Evolutionary conservation across 1,140 invertebrate species (phyloP).

Genomic region (Drosophila ohnishii): DNA sequence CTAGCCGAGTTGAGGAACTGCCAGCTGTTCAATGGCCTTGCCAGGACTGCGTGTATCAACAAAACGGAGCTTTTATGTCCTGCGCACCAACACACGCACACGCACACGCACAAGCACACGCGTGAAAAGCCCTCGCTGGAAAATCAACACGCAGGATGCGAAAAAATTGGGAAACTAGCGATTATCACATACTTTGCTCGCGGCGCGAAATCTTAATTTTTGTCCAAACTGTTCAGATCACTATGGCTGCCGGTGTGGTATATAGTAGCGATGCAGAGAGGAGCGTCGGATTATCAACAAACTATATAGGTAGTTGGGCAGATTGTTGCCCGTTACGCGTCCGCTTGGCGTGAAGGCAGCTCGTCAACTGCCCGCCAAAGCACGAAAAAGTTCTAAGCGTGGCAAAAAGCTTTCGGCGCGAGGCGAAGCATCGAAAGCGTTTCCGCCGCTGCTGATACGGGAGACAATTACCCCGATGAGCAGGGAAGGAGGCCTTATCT

Average conservation of each 20-base stretch:
- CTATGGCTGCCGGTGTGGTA: conserved; percentile 13
- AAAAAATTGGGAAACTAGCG: background rate
- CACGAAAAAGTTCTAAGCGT: conserved; percentile 72
- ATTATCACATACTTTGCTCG: conserved; percentile 66
- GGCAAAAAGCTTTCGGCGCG: conserved; percentile 37
- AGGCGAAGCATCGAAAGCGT: conserved; percentile 43
- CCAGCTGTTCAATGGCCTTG: conserved; percentile 70
- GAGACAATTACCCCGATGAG: background rate
- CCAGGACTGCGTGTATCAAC: conserved; percentile 47
- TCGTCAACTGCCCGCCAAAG: conserved; percentile 71
- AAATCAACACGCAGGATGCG: conserved; percentile 21
- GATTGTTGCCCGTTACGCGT: conserved; percentile 54
- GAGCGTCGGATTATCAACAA: conserved; percentile 13
- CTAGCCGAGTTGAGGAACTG: conserved; percentile 27
- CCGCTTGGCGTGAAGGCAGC: conserved; percentile 71
- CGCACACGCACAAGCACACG: conserved; percentile 25
- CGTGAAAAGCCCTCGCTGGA: conserved; percentile 47
- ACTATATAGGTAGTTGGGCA: conserved; percentile 45
- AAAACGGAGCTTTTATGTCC: conserved; percentile 61
- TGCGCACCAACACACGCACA: conserved; percentile 48
- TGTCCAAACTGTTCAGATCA: background rate
- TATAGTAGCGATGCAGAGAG: conserved; percentile 6
- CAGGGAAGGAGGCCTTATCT: conserved; percentile 12
- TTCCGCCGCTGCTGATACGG: background rate
- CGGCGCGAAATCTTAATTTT: background rate